Base-by-base conservation (phyloP, 2,888 invertebrate species). In the Drosophila kuntzei region DNA sequence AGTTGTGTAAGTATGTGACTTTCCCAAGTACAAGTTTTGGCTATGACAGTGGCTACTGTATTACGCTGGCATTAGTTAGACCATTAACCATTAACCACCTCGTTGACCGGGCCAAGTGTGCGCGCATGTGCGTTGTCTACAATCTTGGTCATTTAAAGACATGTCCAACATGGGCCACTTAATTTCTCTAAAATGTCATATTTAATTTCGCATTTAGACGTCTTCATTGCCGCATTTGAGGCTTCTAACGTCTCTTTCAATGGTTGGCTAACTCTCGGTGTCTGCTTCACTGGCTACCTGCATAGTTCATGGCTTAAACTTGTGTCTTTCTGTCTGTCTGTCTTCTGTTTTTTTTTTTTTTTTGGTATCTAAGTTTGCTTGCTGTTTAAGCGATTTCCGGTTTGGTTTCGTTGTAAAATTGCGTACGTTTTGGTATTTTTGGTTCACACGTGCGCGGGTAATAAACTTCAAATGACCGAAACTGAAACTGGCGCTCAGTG, bases 391-490 rank as follows among this genome's bases (percentile, higher is more conserved):
- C 55, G 76, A 77, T 87, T 85, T 85, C 84, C 88, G 88, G 88
- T 85, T 85, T 82, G 73, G 71, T 80, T 85, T 82, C 83, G 71
- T 72, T 75, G 86, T 82, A 82, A 87, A 80, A 72, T 72, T 55
- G 25, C 68, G 66, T 76, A 85, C 84, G 86, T 82, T 85, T 87
- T 71, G 84, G 86, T 76, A 85, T 87, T 85, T 90, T 90, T 83
- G 73, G 90, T 85, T 89, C 90, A 90, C 87, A 89, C 90, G 90
- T 89, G 90, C 76, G 80, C 75, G 70, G 76, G 75, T 79, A 87
- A 89, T 87, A 85, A 87, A 89, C 79, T 74, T 76, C 73, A 83
- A 87, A 87, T 84, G 79, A 65, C 80, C 81, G 78, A 87, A 87
- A 85, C 79, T 80, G 77, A 83, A 75, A 79, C 81, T 70, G 70